Evolutionary conservation across 1,140 invertebrate species (phyloP).

Genomic region (Drosophila tani): DNA sequence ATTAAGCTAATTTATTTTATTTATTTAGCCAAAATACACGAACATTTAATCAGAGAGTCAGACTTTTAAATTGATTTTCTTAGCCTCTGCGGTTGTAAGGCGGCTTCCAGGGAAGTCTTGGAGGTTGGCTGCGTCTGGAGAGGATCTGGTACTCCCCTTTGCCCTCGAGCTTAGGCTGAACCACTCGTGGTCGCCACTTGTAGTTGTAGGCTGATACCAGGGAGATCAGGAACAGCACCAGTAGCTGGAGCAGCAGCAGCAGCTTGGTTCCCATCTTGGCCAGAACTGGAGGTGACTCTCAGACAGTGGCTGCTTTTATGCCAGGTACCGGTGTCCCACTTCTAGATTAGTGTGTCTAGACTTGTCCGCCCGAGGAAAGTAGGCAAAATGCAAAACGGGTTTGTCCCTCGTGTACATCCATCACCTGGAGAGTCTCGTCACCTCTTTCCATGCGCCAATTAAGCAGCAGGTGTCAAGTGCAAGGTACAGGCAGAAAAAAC

Average conservation of each 20-base stretch:
- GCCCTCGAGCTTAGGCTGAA: slow-evolving; percentile 33
- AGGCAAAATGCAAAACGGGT: slow-evolving; percentile 40
- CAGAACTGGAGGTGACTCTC: slow-evolving; percentile 48
- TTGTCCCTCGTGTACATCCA: slow-evolving; percentile 3
- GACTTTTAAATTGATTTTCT: slow-evolving; percentile 1
- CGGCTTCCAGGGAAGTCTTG: not conserved
- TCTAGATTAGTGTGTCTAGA: slow-evolving; percentile 45
- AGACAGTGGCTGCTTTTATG: slow-evolving; percentile 57
- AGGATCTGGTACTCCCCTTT: slow-evolving; percentile 56
- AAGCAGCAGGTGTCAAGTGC: slow-evolving; percentile 51
- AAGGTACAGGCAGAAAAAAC: slow-evolving; percentile 26
- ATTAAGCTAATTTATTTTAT: slow-evolving; percentile 69
- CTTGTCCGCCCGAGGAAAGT: slow-evolving; percentile 39
- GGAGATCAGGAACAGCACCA: slow-evolving; percentile 12
- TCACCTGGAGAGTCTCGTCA: slow-evolving; percentile 7
- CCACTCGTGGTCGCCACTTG: slow-evolving; percentile 28
- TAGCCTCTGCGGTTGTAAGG: slow-evolving; percentile 35
- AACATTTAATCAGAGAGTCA: slow-evolving; percentile 31
- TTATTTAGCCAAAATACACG: slow-evolving; percentile 66
- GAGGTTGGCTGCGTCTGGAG: slow-evolving; percentile 15
- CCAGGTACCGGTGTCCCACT: slow-evolving; percentile 28
- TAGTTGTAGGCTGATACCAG: slow-evolving; percentile 7
- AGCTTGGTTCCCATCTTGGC: slow-evolving; percentile 51
- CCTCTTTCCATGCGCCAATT: slow-evolving; percentile 33
- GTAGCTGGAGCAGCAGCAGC: slow-evolving; percentile 7